Conservation (phyloP, 1,140 invertebrate genomes). For the Capitella teleta region DNA sequence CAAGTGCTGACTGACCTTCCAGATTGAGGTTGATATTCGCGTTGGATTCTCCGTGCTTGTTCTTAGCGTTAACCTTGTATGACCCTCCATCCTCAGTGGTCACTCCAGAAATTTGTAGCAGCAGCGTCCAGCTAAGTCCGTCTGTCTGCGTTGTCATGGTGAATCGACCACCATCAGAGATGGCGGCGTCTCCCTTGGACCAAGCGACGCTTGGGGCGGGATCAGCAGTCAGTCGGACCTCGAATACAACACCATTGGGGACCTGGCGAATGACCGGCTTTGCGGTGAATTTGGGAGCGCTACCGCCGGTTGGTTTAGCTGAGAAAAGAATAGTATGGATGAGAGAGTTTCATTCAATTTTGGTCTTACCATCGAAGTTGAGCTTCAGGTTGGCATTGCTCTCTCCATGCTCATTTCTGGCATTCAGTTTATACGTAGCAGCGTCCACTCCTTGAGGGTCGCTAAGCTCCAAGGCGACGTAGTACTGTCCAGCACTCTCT, state of each 20-base stretch:
- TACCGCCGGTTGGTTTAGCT: slow-evolving; percentile 47
- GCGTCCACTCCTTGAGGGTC: slow-evolving; percentile 89
- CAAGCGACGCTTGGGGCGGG: slow-evolving; percentile 82
- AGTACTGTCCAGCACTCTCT: slow-evolving; percentile 74
- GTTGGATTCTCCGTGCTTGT: slow-evolving; percentile 91
- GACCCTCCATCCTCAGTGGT: slow-evolving; percentile 89
- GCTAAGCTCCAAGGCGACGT: slow-evolving; percentile 81
- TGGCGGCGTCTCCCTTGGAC: slow-evolving; percentile 79
- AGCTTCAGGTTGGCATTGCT: slow-evolving; percentile 99
- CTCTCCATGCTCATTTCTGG: slow-evolving; percentile 94
- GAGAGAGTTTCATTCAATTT: neutral
- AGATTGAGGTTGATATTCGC: slow-evolving; percentile 91
- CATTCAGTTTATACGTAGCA: slow-evolving; percentile 96
- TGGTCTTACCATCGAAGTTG: slow-evolving; percentile 84
- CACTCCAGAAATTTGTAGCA: slow-evolving; percentile 63
- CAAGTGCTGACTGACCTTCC: too few species aligned
- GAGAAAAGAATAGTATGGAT: neutral
- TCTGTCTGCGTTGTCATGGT: slow-evolving; percentile 70
- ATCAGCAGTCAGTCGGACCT: slow-evolving; percentile 88
- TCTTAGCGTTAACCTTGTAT: slow-evolving; percentile 95
- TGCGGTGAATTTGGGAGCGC: slow-evolving; percentile 91
- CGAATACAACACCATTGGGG: slow-evolving; percentile 75
- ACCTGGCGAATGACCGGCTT: slow-evolving; percentile 83
- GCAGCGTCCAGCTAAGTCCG: slow-evolving; percentile 71
- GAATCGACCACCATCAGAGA: slow-evolving; percentile 83